Base-by-base conservation (phyloP, 2,888 invertebrate species). In the Nesidiocoris tenuis region DNA sequence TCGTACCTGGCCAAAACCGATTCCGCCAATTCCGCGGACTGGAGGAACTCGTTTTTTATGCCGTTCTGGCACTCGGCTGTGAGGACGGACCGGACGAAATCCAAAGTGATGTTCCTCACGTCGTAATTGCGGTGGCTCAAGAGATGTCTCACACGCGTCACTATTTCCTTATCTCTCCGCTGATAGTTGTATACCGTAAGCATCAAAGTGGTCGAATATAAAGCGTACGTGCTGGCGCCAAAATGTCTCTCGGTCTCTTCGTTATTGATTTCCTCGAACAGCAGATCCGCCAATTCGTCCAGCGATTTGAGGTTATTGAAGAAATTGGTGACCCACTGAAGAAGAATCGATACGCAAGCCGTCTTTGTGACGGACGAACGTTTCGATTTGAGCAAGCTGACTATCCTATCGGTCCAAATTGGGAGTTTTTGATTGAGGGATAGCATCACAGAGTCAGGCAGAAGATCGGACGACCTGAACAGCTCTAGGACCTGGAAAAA, bases 311-410 rank as follows among this genome's bases (percentile, higher is more conserved):
- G 23, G 12, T 54, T 19, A 18, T 55, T 18, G 55, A 56, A 77
- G 68, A 61, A 77, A 17, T 54, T 25, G 2, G 65, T 54, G 22
- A 66, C 22, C 59, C 76, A 78, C 12, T 76, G 74, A 68, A 76
- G 63, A 24, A 78, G 18, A n/a, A 77, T 74, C 1, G 74, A 71
- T 19, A 74, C 56, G 59, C 74, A 74, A 3, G 78, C 54, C 2
- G 75, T 63, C 74, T 76, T 78, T 1, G 74, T 25, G 39, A 78
- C 56, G 39, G 19, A 76, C 19, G 76, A 76, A 55, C 56, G 65
- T 7, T 77, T 71, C 18, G 12, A 2, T 18, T 61, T 24, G 16
- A 9, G 59, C 16, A 78, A 22, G 21, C 54, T 59, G 1, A 25
- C 12, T 1, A 67, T 3, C 19, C 75, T 21, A 12, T 59, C 55